These are phyloP conservation scores for Psettodes erumei DNA, from an alignment of 2,113 vertebrate species.

Conservation along the genomic window DNA sequence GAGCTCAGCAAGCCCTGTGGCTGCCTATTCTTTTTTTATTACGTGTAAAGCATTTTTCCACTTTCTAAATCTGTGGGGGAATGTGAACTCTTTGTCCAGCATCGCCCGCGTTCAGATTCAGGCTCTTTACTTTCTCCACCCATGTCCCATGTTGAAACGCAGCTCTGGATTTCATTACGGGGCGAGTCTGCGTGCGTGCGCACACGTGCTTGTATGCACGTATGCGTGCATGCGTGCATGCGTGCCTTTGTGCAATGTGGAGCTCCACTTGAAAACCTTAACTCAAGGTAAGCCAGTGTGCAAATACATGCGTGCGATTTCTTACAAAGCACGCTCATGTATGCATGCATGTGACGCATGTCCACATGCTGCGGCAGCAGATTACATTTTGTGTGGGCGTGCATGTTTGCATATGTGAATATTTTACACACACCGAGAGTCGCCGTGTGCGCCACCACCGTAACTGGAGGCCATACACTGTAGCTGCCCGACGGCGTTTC, in stretches of 20 bases:
- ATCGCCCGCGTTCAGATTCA: conserved; percentile 32
- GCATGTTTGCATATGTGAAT: conserved; percentile 21
- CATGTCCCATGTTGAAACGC: conserved; percentile 36
- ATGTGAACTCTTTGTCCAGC: conserved; percentile 56
- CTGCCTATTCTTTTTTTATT: conserved; percentile 75
- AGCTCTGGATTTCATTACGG: conserved; percentile 58
- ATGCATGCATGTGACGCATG: not conserved
- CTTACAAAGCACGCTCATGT: not conserved
- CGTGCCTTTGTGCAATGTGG: conserved; percentile 3
- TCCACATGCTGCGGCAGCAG: not conserved
- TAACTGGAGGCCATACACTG: conserved; percentile 13
- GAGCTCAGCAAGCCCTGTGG: conserved; percentile 64
- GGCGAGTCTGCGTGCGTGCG: conserved; percentile 2
- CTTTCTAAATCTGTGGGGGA: conserved; percentile 59
- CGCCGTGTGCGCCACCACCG: conserved; percentile 1
- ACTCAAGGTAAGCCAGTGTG: not conserved
- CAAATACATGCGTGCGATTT: not conserved
- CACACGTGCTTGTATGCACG: conserved; percentile 14
- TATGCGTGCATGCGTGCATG: not conserved
- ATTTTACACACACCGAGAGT: conserved; percentile 23
- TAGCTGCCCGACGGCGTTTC: conserved; percentile 34
- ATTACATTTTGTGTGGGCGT: not conserved
- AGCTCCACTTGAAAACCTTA: conserved; percentile 5
- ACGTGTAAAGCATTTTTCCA: conserved; percentile 73
- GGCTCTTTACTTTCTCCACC: conserved; percentile 32